Base-by-base conservation (phyloP, 2,113 vertebrate genomes). In the Pomatorhinus ruficollis region DNA sequence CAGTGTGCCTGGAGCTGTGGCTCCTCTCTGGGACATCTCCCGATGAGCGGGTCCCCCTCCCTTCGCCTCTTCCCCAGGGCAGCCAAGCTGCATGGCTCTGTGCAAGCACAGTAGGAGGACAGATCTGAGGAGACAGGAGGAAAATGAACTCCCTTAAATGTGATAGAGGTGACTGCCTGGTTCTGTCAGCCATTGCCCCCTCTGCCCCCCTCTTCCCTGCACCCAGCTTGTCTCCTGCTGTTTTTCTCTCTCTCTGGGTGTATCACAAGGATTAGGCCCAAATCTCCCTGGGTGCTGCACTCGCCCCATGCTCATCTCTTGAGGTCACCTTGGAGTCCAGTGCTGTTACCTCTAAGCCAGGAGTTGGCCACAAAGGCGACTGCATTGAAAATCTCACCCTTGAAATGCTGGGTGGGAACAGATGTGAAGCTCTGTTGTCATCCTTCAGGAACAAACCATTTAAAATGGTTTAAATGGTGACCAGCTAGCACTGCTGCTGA, bases 61-160 rank as follows among this genome's bases (percentile, higher is more conserved):
- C 84, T 40, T 91, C 0, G 19, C 52, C 85, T 92, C 54, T 88
- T 93, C 87, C 95, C 72, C 5, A 19, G 82, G 94, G 95, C 69
- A 7, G 45, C 93, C 3, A 2, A 80, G 84, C 78, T 0, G 4
- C 16, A 4, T 77, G 76, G 65, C 92, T 96, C 89, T 12, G 6
- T 87, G 77, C 60, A 53, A 79, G 71, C 5, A 0, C 49, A 90
- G 88, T 14, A 8, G 84, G 77, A 95, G 87, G 93, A 94, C 79
- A 96, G 96, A 97, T 97, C 68, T 14, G 80, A 96, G 93, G 47
- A 97, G 97, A 95, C 96, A 96, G 93, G 89, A 96, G 88, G 96
- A 91, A 95, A 96, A 96, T 1, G 13, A 95, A 91, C 93, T 95
- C 75, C 89, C 89, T 95, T 88, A 91, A 97, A 95, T 31, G 50